phyloP scores from a whole-genome alignment of 2,888 invertebrate genomes.

The Lumbricus terrestris region DNA sequence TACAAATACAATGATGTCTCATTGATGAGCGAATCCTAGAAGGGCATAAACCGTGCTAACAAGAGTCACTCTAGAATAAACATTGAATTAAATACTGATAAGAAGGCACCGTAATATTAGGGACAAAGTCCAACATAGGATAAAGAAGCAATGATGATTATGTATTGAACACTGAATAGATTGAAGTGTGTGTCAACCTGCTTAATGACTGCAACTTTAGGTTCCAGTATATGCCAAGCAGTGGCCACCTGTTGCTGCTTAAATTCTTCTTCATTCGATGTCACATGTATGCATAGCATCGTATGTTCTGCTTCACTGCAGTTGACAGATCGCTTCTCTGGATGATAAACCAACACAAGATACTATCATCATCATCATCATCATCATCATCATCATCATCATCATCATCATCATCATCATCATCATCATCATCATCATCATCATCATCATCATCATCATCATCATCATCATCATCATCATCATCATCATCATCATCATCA shows the following conservation, averaged over 20 bases:
- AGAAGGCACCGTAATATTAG: too few relatives aligned
- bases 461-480: too few relatives aligned
- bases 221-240: conserved; percentile 13
- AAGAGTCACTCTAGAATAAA: too few relatives aligned
- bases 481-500: too few relatives aligned
- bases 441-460: too few relatives aligned
- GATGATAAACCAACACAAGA: background rate
- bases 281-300: background rate
- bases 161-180: background rate
- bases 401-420: background rate
- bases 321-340: background rate
- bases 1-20: too few relatives aligned
- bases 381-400: background rate
- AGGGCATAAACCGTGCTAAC: too few relatives aligned
- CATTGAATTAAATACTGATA: too few relatives aligned
- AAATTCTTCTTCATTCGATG: background rate
- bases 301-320: background rate
- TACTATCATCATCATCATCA: background rate
- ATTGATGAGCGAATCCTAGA: too few relatives aligned
- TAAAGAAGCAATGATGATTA: background rate
- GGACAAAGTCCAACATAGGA: background rate
- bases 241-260: background rate
- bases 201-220: background rate
- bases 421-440: too few relatives aligned
- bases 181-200: background rate